Evolutionary conservation across 2,113 vertebrate genomes (phyloP).

Genomic region (Nematolebias whitei): DNA sequence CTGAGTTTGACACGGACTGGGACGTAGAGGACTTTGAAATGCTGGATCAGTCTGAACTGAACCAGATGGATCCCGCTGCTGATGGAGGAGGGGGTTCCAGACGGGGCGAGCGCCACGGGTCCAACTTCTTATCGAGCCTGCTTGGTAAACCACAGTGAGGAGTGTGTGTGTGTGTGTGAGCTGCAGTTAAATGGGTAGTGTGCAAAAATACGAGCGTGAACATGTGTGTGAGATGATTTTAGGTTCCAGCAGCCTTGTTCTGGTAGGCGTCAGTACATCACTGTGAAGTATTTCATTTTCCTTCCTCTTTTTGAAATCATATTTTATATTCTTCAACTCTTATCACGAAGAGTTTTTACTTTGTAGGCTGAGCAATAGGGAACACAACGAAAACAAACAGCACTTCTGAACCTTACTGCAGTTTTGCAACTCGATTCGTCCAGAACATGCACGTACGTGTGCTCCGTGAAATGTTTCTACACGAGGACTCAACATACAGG

Average conservation of each 20-base stretch:
- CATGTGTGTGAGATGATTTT: slow-evolving; percentile 38
- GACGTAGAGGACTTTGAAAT: slow-evolving; percentile 98
- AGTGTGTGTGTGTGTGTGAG: slow-evolving; percentile 11
- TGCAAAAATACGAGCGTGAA: slow-evolving; percentile 24
- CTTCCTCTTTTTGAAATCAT: slow-evolving; percentile 35
- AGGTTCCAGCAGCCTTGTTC: slow-evolving; percentile 57
- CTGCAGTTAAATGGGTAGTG: slow-evolving; percentile 13
- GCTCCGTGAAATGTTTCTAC: slow-evolving; percentile 39
- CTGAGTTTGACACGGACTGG: slow-evolving; percentile 92
- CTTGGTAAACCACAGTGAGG: slow-evolving; percentile 81
- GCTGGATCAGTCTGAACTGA: slow-evolving; percentile 96
- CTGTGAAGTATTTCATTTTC: slow-evolving; percentile 77
- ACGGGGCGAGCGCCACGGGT: slow-evolving; percentile 62
- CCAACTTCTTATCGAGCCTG: slow-evolving; percentile 81
- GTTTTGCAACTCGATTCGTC: slow-evolving; percentile 20
- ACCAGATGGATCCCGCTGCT: slow-evolving; percentile 89
- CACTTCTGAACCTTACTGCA: slow-evolving; percentile 47
- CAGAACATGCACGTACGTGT: slow-evolving; percentile 13
- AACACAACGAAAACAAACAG: slow-evolving; percentile 59
- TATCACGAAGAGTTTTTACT: slow-evolving; percentile 41
- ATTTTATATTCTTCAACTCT: slow-evolving; percentile 21
- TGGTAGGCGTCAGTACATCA: slow-evolving; percentile 73
- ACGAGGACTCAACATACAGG: slow-evolving; percentile 47
- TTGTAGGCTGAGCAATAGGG: slow-evolving; percentile 81
- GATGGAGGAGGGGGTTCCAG: slow-evolving; percentile 78